phyloP scores from a whole-genome alignment of 2,888 invertebrate genomes.

The Aporophyla lueneburgensis region DNA sequence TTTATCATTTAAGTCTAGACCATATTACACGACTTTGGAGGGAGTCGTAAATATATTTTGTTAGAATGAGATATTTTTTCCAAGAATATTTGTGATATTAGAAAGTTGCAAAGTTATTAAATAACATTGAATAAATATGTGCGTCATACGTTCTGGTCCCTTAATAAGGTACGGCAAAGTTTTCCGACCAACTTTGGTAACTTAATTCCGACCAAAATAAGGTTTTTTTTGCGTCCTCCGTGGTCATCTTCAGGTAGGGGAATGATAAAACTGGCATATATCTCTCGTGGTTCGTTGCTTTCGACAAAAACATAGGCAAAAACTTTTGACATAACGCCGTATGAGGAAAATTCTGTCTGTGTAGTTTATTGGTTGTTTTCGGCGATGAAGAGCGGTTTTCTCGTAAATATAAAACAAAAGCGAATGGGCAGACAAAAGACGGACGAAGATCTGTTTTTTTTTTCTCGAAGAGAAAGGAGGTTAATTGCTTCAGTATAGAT shows the following conservation, averaged over 20 bases:
- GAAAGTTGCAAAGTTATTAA: conserved; percentile 73
- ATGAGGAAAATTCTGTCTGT: conserved; percentile 75
- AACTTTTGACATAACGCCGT: conserved; percentile 77
- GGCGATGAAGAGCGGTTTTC: conserved; percentile 60
- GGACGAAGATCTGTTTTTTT: conserved; percentile 36
- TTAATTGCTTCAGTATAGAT: conserved; percentile 39
- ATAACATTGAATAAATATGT: conserved; percentile 72
- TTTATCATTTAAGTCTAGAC: conserved; percentile 60
- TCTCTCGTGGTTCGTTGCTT: conserved; percentile 76
- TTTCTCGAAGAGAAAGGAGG: conserved; percentile 15
- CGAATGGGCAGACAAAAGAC: conserved; percentile 57
- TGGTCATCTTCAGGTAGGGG: conserved; percentile 78
- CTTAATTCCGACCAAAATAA: conserved; percentile 75
- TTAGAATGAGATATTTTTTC: conserved; percentile 40
- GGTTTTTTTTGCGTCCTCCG: conserved; percentile 69
- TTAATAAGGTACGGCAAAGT: conserved; percentile 72
- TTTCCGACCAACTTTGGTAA: conserved; percentile 72
- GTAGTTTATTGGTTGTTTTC: conserved; percentile 74
- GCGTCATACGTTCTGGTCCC: conserved; percentile 70
- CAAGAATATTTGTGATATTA: conserved; percentile 58
- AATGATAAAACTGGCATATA: conserved; percentile 71
- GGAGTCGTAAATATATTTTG: conserved; percentile 34
- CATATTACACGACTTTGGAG: conserved; percentile 32
- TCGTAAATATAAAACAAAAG: conserved; percentile 67
- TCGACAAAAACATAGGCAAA: conserved; percentile 79